Evolutionary conservation across 2,888 invertebrate species (phyloP).

Genomic region (Lottia scabra): DNA sequence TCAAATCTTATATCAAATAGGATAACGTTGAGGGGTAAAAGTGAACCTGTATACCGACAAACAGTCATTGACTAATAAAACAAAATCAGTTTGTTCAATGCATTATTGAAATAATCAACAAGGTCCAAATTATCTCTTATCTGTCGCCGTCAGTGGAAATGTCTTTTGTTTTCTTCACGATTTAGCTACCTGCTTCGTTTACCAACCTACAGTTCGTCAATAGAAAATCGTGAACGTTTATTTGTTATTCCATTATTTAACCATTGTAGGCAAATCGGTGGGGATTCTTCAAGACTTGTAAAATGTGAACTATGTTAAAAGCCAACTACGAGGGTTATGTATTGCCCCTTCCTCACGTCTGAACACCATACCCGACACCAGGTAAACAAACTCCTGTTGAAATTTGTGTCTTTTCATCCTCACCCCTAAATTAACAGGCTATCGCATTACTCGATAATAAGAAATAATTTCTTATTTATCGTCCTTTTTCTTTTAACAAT

Average conservation of each 20-base stretch:
- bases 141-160: not conserved
- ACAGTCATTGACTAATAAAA: not conserved
- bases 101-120: not conserved
- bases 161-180: conserved; percentile 13
- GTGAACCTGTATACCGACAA: too few species aligned
- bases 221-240: conserved; percentile 10
- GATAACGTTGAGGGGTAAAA: too few species aligned
- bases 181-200: conserved; percentile 10
- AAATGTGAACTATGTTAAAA: conserved; percentile 18
- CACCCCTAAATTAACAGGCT: too few species aligned
- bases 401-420: not conserved
- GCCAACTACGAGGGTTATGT: not conserved
- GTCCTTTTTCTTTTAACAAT: too few species aligned
- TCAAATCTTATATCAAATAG: too few species aligned
- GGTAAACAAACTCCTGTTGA: not conserved
- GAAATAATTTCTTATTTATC: too few species aligned
- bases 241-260: conserved; percentile 18
- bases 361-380: not conserved
- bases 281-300: conserved; percentile 5
- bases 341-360: not conserved
- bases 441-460: too few species aligned
- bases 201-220: conserved; percentile 1
- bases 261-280: conserved; percentile 15
- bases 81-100: not conserved
- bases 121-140: not conserved